Conservation (phyloP, 1,140 invertebrate species). For the Drosophila nannoptera region DNA sequence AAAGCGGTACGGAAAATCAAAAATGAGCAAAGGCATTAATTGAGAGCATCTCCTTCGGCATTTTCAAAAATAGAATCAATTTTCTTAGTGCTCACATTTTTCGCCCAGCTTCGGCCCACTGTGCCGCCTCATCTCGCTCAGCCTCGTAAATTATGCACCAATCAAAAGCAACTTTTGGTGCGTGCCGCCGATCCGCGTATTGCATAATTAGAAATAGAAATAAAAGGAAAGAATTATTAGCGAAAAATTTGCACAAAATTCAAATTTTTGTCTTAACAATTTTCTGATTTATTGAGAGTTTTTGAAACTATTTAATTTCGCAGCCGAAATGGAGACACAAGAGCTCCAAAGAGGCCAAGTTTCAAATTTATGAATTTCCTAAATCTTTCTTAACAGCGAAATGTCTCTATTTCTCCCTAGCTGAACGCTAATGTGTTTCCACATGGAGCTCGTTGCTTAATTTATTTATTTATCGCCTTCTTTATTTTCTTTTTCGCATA, state of each 20-base stretch:
- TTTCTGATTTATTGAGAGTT: slow-evolving; percentile 47
- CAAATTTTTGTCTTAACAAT: slow-evolving; percentile 37
- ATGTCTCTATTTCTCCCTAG: slow-evolving; percentile 8
- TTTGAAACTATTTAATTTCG: slow-evolving; percentile 9
- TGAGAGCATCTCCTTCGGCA: background rate
- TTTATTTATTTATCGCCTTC: slow-evolving; percentile 10
- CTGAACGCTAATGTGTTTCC: slow-evolving; percentile 39
- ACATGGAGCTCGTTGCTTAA: slow-evolving; percentile 34
- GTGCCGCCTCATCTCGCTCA: background rate
- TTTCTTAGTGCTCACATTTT: background rate
- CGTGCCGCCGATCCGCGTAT: slow-evolving; percentile 33
- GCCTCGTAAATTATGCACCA: slow-evolving; percentile 55
- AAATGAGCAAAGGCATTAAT: background rate
- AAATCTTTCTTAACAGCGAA: slow-evolving; percentile 26
- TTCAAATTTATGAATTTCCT: slow-evolving; percentile 61
- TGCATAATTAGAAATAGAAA: slow-evolving; percentile 70
- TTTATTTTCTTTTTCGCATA: slow-evolving; percentile 60
- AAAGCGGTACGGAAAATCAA: background rate
- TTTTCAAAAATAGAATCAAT: too few relatives aligned
- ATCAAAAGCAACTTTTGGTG: slow-evolving; percentile 54
- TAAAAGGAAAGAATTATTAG: slow-evolving; percentile 42
- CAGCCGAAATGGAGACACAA: slow-evolving; percentile 61
- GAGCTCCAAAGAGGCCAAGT: slow-evolving; percentile 47
- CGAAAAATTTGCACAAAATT: slow-evolving; percentile 57
- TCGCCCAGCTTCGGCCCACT: background rate